Evolutionary conservation across 2,888 invertebrate species (phyloP).

Genomic region (Stenotaenia linearis): DNA sequence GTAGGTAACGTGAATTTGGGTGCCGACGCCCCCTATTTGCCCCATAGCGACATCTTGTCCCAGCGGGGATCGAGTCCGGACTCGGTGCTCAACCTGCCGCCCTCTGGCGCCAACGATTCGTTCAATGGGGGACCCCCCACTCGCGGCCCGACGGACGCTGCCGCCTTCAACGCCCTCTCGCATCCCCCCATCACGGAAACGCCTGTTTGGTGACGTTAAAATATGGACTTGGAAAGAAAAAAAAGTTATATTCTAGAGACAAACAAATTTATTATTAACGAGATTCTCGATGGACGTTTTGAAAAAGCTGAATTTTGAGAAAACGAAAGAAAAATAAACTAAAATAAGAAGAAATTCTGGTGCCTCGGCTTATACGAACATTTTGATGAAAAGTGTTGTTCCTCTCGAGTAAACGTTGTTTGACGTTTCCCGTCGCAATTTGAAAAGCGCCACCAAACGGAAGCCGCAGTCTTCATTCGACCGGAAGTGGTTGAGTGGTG

Average conservation of each 20-base stretch:
- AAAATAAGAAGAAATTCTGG: neutral
- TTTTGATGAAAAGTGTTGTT: neutral
- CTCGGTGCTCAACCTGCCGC: conserved; percentile 44
- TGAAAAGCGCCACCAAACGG: conserved; percentile 3
- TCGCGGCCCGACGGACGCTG: conserved; percentile 30
- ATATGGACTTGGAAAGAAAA: neutral
- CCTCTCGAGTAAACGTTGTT: conserved; percentile 5
- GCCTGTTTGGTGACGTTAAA: conserved; percentile 36
- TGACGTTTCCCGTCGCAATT: conserved; percentile 5
- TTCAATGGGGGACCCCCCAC: conserved; percentile 28
- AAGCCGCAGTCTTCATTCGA: conserved; percentile 8
- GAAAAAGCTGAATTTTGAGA: too few relatives aligned
- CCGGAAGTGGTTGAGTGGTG: conserved; percentile 11
- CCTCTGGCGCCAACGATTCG: conserved; percentile 11
- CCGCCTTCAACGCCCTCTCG: conserved; percentile 33
- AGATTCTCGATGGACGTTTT: neutral
- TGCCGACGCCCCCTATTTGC: conserved; percentile 54
- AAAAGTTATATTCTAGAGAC: neutral
- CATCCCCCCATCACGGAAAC: conserved; percentile 36
- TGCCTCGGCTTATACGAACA: neutral
- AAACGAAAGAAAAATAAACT: neutral
- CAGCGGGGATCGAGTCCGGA: conserved; percentile 50
- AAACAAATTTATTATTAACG: neutral
- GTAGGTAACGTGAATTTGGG: conserved; percentile 45
- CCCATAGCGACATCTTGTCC: conserved; percentile 49